These are phyloP conservation scores for Hydrophis major DNA, from an alignment of 2,797 vertebrate species.

Conservation along the genomic window DNA sequence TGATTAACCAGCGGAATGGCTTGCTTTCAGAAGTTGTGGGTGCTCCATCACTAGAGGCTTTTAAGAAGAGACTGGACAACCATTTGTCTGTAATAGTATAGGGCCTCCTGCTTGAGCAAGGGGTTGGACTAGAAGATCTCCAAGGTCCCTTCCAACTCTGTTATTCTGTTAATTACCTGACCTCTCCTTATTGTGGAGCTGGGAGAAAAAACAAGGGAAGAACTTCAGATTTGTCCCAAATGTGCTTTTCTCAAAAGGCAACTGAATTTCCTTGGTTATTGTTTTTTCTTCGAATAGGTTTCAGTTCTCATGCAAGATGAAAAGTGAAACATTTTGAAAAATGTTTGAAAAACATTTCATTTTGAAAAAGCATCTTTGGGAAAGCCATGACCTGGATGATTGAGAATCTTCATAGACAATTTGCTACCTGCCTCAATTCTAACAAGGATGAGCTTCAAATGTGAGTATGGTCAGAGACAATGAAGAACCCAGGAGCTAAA, in stretches of 20 bases:
- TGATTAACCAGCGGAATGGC: no score
- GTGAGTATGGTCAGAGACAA: not conserved
- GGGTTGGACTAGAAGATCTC: not conserved
- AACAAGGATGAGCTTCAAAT: not conserved
- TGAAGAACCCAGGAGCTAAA: not conserved
- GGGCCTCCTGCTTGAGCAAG: not conserved
- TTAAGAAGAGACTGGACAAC: not conserved
- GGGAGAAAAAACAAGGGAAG: not conserved
- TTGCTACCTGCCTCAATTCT: not conserved
- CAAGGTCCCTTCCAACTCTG: not conserved
- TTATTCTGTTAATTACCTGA: not conserved
- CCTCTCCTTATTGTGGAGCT: not conserved
- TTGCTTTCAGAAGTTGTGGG: not conserved
- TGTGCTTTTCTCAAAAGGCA: not conserved
- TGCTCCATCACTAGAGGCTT: not conserved
- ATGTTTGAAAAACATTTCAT: not conserved
- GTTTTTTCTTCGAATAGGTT: not conserved
- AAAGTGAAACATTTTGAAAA: not conserved
- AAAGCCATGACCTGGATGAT: not conserved
- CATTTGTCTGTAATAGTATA: not conserved
- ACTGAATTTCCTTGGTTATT: not conserved
- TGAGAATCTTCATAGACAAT: not conserved
- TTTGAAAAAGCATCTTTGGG: not conserved
- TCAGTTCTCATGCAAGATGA: not conserved
- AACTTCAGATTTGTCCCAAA: not conserved